Evolutionary conservation across 2,113 vertebrate species (phyloP).

Genomic region (Callaeas wilsoni): DNA sequence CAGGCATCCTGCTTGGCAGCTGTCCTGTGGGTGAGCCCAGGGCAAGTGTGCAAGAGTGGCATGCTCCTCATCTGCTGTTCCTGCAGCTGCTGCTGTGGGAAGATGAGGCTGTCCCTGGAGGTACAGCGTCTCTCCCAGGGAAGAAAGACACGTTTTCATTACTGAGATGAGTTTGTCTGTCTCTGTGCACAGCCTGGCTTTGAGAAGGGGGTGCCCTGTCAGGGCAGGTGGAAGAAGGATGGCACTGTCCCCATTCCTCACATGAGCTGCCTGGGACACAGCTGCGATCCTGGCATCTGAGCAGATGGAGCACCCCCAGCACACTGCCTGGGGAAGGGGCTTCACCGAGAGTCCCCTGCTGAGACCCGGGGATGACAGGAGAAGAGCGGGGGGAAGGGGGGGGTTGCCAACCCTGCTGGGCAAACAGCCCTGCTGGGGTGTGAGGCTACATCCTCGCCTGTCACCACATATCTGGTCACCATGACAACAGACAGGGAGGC

Average conservation of each 20-base stretch:
- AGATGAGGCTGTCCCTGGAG: neutral
- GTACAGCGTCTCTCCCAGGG: neutral
- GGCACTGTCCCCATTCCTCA: neutral
- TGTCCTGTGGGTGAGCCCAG: neutral
- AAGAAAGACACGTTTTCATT: neutral
- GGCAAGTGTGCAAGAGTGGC: neutral
- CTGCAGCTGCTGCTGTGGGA: neutral
- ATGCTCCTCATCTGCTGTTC: neutral
- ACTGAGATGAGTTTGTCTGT: neutral
- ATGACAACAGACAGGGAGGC: slow-evolving; percentile 24
- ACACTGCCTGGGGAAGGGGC: neutral
- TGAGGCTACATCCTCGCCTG: neutral
- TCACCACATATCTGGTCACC: slow-evolving; percentile 23
- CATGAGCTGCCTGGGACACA: neutral
- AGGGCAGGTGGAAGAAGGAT: neutral
- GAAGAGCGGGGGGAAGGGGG: neutral
- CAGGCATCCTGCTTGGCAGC: neutral
- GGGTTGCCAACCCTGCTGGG: neutral
- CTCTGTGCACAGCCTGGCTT: neutral
- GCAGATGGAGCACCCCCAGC: neutral
- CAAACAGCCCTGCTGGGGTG: neutral
- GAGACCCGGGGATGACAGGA: neutral
- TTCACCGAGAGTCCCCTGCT: rapidly evolving
- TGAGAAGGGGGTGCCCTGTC: rapidly evolving
- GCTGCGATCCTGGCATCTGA: neutral